phyloP scores from a whole-genome alignment of 2,888 invertebrate genomes.

The Andricus quercusramuli region DNA sequence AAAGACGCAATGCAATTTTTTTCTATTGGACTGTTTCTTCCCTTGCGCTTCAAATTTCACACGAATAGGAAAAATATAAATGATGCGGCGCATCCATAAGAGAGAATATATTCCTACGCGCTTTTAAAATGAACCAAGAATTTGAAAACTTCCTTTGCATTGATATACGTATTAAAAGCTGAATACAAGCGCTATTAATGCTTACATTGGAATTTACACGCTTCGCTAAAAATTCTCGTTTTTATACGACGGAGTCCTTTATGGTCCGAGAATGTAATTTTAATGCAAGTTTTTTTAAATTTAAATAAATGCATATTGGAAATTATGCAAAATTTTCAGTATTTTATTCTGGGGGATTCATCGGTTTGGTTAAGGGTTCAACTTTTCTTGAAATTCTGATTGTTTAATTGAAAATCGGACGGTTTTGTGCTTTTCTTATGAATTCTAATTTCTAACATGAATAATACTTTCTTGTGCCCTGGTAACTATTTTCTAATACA shows the following conservation, averaged over 20 bases:
- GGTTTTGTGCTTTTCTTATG: too few species aligned
- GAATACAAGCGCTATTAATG: not conserved
- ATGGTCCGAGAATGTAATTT: too few species aligned
- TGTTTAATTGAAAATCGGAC: too few species aligned
- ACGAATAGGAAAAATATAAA: not conserved
- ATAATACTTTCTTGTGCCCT: too few species aligned
- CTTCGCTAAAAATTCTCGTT: not conserved
- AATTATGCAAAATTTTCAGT: not conserved
- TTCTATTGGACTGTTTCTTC: not conserved
- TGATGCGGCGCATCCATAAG: not conserved
- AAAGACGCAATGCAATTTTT: not conserved
- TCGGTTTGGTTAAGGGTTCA: too few species aligned
- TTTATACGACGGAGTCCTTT: too few species aligned
- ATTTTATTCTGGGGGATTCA: not conserved
- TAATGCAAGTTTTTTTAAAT: not conserved
- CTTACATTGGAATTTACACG: not conserved
- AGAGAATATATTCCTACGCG: not conserved
- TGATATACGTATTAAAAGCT: not conserved
- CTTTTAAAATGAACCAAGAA: not conserved
- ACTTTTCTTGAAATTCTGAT: too few species aligned
- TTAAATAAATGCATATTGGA: not conserved
- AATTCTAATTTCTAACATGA: too few species aligned
- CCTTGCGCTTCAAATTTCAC: not conserved
- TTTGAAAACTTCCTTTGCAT: not conserved
- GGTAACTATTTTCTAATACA: too few species aligned